A percentile compares a stretch with the other conserved stretches of the same genome.
These are phyloP conservation scores for Halcyon senegalensis DNA, from an alignment of 2,113 vertebrate species.

Conservation along the genomic window DNA sequence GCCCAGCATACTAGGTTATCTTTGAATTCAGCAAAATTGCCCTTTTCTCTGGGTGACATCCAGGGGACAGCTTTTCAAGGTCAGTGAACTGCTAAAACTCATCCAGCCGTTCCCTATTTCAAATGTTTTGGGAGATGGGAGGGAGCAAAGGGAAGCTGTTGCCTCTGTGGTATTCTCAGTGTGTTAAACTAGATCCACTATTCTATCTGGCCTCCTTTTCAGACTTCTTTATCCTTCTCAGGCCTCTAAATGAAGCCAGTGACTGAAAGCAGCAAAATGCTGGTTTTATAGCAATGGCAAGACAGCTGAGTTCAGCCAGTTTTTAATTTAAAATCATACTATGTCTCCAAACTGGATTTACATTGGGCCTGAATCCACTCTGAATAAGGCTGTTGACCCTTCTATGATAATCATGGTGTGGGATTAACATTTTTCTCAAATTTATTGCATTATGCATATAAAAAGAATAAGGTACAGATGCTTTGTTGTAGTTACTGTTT, in stretches of 20 bases:
- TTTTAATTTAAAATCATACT: conserved; percentile 23
- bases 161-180: conserved; percentile 9
- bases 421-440: background rate
- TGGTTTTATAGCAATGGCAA: background rate
- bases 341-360: background rate
- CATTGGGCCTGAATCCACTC: background rate
- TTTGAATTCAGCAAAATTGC: background rate
- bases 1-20: background rate
- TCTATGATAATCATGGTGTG: background rate
- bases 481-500: background rate
- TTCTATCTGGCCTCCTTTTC: background rate
- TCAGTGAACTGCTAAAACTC: background rate
- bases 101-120: background rate
- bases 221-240: conserved; percentile 4
- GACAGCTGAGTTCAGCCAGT: background rate
- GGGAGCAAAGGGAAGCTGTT: background rate
- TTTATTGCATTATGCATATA: background rate
- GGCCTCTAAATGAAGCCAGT: conserved; percentile 3
- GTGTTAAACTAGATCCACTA: background rate
- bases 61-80: background rate
- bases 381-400: conserved; percentile 18
- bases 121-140: background rate
- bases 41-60: background rate
- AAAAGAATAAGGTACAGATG: background rate
- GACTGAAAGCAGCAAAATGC: conserved; percentile 26